Evolutionary conservation across 2,797 vertebrate genomes (phyloP).

Genomic region (Gorsachius magnificus): DNA sequence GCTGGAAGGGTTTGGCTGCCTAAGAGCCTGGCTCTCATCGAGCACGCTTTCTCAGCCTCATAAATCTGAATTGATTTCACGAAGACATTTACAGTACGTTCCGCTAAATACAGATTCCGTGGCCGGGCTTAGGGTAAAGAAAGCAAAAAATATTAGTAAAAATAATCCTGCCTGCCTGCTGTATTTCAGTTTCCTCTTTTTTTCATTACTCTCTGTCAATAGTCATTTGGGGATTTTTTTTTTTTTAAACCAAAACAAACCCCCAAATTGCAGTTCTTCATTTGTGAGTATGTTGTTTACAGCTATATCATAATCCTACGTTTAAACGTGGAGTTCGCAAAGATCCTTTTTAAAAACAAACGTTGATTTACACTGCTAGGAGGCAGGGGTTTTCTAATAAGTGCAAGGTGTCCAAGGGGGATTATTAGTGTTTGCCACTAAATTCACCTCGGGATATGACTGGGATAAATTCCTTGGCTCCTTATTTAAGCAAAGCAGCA

Average conservation of each 20-base stretch:
- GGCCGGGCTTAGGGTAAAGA: not conserved
- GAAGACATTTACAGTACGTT: not conserved
- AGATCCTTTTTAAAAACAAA: slow-evolving; percentile 70
- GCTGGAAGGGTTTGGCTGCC: not conserved
- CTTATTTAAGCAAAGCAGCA: slow-evolving; percentile 53
- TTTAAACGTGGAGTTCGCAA: slow-evolving; percentile 65
- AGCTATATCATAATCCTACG: slow-evolving; percentile 65
- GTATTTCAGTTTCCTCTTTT: not conserved
- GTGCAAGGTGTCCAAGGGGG: slow-evolving; percentile 69
- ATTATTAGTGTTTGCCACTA: slow-evolving; percentile 76
- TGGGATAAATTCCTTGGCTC: slow-evolving; percentile 70
- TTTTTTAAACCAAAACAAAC: not conserved
- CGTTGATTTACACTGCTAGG: slow-evolving; percentile 60
- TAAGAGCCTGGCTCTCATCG: not conserved
- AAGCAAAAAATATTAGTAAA: not conserved
- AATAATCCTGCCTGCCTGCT: not conserved
- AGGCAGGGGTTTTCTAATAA: slow-evolving; percentile 75
- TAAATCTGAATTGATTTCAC: not conserved
- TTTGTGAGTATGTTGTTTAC: not conserved
- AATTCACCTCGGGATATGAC: slow-evolving; percentile 74
- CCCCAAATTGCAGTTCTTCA: not conserved
- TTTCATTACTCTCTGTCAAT: not conserved
- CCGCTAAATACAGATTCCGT: not conserved
- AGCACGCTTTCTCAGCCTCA: not conserved
- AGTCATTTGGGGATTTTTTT: not conserved